Percentiles rank a stretch among this genome's conserved stretches.
These are phyloP conservation scores for Parus major DNA, from an alignment of 2,113 vertebrate species.

Conservation along the genomic window DNA sequence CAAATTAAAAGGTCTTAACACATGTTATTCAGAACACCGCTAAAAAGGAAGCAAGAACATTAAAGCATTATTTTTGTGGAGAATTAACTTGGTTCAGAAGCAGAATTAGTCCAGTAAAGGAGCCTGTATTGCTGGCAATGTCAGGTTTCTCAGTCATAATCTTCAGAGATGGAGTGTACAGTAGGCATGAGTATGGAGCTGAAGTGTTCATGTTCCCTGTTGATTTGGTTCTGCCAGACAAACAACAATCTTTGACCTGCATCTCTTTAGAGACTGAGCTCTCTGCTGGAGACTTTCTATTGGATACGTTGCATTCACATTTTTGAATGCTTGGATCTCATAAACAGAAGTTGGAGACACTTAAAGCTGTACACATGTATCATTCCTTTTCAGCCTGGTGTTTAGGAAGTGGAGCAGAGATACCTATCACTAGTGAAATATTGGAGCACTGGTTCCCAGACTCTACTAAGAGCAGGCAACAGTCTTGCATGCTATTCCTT, in stretches of 20 bases:
- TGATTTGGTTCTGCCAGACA: not conserved
- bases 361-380: not conserved
- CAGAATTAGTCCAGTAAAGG: not conserved
- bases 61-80: not conserved
- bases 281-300: not conserved
- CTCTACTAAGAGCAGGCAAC: not conserved
- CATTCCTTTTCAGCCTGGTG: not conserved
- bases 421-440: not conserved
- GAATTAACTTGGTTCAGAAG: not conserved
- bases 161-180: not conserved
- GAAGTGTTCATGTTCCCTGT: not conserved
- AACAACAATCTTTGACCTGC: not conserved
- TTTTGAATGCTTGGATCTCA: not conserved
- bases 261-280: not conserved
- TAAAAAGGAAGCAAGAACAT: not conserved
- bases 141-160: not conserved
- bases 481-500: not conserved
- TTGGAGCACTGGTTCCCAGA: not conserved
- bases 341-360: not conserved
- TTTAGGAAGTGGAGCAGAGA: not conserved
- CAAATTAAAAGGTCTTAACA: not conserved
- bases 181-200: not conserved
- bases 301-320: not conserved
- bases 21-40: not conserved
- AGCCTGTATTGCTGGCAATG: not conserved